Percentiles rank a stretch among this genome's conserved stretches.
These are phyloP conservation scores for Ceratothoa steindachneri DNA, from an alignment of 2,888 invertebrate species.

Conservation along the genomic window DNA sequence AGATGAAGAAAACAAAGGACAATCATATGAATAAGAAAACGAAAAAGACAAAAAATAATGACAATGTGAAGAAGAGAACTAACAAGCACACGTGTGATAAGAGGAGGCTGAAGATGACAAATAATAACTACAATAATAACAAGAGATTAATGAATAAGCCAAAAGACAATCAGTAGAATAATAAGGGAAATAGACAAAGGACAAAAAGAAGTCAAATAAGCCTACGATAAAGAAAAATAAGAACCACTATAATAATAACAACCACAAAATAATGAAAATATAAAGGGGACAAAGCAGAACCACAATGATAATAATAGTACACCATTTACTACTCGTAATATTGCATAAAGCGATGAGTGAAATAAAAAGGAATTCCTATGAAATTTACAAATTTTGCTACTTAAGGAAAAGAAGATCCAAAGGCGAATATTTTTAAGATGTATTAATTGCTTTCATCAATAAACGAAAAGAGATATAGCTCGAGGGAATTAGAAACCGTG, in stretches of 20 bases:
- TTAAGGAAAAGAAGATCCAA: background rate
- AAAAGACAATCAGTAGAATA: background rate
- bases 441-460: background rate
- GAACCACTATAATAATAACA: background rate
- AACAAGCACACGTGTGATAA: background rate
- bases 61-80: too few relatives aligned
- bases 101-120: background rate
- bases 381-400: too few relatives aligned
- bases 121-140: background rate
- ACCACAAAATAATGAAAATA: background rate
- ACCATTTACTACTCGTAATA: too few relatives aligned
- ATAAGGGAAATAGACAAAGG: background rate
- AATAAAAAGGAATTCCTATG: too few relatives aligned
- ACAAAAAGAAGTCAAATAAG: too few relatives aligned
- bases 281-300: background rate
- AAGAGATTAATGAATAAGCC: background rate
- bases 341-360: too few relatives aligned
- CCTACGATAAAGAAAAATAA: too few relatives aligned
- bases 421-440: background rate
- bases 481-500: background rate
- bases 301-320: conserved; percentile 3
- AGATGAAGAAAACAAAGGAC: too few relatives aligned
- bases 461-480: background rate
- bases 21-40: too few relatives aligned
- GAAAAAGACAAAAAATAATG: too few relatives aligned